Conservation (phyloP, 2,113 vertebrate genomes). For the Eurypyga helias region DNA sequence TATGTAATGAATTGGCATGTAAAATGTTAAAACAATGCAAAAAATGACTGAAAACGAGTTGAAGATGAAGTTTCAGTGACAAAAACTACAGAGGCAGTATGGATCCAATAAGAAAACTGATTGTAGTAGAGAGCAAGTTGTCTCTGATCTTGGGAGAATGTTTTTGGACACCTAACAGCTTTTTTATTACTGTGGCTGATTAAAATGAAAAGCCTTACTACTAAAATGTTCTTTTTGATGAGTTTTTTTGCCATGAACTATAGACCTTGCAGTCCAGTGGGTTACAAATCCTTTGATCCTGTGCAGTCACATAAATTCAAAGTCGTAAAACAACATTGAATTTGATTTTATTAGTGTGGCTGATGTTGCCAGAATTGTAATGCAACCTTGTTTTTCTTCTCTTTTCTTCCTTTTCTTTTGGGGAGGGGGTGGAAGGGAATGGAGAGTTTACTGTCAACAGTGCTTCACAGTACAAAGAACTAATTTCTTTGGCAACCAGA, state of each 20-base stretch:
- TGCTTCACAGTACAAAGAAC: constrained; percentile 49
- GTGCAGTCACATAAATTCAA: constrained; percentile 80
- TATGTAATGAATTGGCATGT: not conserved
- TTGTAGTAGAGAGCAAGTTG: constrained; percentile 63
- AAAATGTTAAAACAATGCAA: constrained; percentile 54
- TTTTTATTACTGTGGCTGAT: constrained; percentile 83
- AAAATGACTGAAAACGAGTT: constrained; percentile 54
- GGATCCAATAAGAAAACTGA: constrained; percentile 79
- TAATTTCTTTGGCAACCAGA: constrained; percentile 52
- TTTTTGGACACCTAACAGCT: constrained; percentile 84
- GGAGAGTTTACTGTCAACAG: constrained; percentile 43
- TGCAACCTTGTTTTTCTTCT: constrained; percentile 71
- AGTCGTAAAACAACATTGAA: constrained; percentile 81
- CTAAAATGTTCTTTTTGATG: constrained; percentile 84
- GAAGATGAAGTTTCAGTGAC: constrained; percentile 67
- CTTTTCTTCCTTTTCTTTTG: constrained; percentile 50
- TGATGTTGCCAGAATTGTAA: constrained; percentile 81
- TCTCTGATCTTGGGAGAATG: constrained; percentile 83
- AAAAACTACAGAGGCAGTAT: constrained; percentile 70
- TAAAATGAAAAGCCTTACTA: constrained; percentile 82
- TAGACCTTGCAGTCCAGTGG: constrained; percentile 78
- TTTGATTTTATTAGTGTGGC: constrained; percentile 82
- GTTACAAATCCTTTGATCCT: constrained; percentile 82
- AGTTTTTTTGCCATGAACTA: constrained; percentile 83
- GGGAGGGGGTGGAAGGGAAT: not conserved